Percentiles rank a stretch among this genome's conserved stretches.
Conservation (phyloP, 1,140 invertebrate species). For the Penaeus indicus region DNA sequence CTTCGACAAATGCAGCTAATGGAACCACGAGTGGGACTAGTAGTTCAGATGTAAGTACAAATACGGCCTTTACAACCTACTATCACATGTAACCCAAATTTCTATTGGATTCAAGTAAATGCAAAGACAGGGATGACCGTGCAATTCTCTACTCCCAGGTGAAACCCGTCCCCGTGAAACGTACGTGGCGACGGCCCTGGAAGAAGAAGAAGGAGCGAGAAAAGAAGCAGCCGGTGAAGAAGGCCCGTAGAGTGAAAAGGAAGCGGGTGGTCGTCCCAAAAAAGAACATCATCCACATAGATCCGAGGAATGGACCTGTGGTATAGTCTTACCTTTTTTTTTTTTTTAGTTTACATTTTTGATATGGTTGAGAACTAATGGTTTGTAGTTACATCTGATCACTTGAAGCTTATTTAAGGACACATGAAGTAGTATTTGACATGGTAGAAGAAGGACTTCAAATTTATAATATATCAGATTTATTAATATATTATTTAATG, state of each 20-base stretch:
- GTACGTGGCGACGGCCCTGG: slow-evolving; percentile 64
- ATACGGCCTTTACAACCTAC: too few species aligned
- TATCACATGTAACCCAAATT: too few species aligned
- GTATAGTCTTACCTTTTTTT: not conserved
- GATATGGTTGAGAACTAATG: too few species aligned
- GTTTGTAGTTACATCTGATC: too few species aligned
- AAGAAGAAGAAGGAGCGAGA: slow-evolving; percentile 66
- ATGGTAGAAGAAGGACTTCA: too few species aligned
- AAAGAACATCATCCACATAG: slow-evolving; percentile 61
- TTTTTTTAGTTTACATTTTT: too few species aligned
- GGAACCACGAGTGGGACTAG: slow-evolving; percentile 17
- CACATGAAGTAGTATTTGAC: too few species aligned
- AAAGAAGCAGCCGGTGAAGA: slow-evolving; percentile 63
- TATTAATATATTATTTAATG: too few species aligned
- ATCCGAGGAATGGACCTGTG: slow-evolving; percentile 61
- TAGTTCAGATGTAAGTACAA: slow-evolving; percentile 35
- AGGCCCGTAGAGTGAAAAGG: slow-evolving; percentile 57
- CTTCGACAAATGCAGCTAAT: not conserved
- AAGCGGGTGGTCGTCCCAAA: slow-evolving; percentile 56
- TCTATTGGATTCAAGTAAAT: too few species aligned
- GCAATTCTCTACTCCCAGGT: not conserved
- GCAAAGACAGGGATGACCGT: not conserved
- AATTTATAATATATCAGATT: too few species aligned
- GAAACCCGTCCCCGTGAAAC: slow-evolving; percentile 59
- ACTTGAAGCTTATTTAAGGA: too few species aligned